Conservation (phyloP, 2,113 vertebrate species). For the Noctilio leporinus region DNA sequence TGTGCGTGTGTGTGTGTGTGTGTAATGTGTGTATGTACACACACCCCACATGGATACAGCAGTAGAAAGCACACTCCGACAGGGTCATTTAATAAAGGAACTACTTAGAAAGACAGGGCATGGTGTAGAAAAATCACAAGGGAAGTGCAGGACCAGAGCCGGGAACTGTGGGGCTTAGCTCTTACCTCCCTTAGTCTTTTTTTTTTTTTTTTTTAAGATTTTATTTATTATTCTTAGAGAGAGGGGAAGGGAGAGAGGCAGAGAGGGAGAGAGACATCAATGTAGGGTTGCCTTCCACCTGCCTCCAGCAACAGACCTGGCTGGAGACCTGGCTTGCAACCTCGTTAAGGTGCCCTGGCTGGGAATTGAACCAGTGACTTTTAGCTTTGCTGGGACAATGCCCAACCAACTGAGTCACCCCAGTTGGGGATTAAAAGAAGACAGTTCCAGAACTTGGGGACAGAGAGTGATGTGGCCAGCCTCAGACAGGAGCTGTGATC, state of each 20-base stretch:
- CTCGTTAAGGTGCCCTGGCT: too few species aligned
- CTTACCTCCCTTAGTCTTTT: background rate
- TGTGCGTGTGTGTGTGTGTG: background rate
- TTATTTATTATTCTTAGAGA: too few species aligned
- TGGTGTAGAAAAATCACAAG: background rate
- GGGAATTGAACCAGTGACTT: too few species aligned
- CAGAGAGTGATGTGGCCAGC: background rate
- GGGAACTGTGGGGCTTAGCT: background rate
- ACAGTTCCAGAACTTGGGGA: background rate
- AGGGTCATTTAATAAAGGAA: background rate
- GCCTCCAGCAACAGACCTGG: too few species aligned
- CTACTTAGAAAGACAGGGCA: background rate
- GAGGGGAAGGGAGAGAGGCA: too few species aligned
- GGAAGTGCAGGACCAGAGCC: background rate
- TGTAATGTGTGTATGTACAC: background rate
- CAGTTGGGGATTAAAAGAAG: background rate
- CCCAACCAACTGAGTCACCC: too few species aligned
- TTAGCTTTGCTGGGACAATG: too few species aligned
- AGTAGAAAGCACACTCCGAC: background rate
- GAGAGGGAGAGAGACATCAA: too few species aligned
- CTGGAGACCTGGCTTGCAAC: too few species aligned
- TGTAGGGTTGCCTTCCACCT: too few species aligned
- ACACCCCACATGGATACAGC: background rate
- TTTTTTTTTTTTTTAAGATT: too few species aligned
- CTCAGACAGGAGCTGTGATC: background rate